These are phyloP conservation scores for Eptatretus burgeri DNA, from an alignment of 2,113 vertebrate species.

Conservation along the genomic window DNA sequence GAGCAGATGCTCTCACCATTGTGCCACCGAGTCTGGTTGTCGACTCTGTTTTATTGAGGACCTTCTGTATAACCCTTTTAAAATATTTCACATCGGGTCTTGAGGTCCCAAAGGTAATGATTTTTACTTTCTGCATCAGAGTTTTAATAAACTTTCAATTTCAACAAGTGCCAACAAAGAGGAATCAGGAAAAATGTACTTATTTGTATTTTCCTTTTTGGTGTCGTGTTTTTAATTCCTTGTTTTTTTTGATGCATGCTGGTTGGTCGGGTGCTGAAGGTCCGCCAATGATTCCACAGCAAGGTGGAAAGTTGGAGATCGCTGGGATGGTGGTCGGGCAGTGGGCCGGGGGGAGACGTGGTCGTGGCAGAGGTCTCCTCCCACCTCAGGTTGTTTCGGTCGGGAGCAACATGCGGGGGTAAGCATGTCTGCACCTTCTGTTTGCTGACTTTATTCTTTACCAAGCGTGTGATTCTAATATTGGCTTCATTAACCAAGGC, in stretches of 20 bases:
- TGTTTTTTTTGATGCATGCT: too few relatives aligned
- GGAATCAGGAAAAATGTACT: not conserved
- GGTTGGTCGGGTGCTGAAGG: conserved; percentile 16
- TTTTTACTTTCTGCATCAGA: too few relatives aligned
- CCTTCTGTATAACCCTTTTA: too few relatives aligned
- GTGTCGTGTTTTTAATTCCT: too few relatives aligned
- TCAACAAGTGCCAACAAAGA: not conserved
- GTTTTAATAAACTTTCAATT: not conserved
- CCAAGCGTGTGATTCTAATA: too few relatives aligned
- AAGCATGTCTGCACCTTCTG: conserved; percentile 12
- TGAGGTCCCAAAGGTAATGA: too few relatives aligned
- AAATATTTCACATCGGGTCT: too few relatives aligned
- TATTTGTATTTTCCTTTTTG: not conserved
- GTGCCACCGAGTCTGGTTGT: too few relatives aligned
- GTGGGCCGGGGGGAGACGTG: conserved; percentile 54
- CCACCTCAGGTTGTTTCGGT: conserved; percentile 67
- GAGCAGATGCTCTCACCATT: too few relatives aligned
- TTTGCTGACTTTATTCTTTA: too few relatives aligned
- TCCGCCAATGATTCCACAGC: conserved; percentile 49
- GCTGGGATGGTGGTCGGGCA: conserved; percentile 71
- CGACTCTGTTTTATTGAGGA: too few relatives aligned
- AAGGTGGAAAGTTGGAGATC: conserved; percentile 66
- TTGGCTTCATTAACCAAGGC: too few relatives aligned
- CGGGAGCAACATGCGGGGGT: conserved; percentile 56
- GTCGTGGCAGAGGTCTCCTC: conserved; percentile 39